Percentiles rank a stretch among this genome's conserved stretches.
phyloP scores from a whole-genome alignment of 35 echinoderm and acorn worm genomes.

The Holothuria glaberrima region DNA sequence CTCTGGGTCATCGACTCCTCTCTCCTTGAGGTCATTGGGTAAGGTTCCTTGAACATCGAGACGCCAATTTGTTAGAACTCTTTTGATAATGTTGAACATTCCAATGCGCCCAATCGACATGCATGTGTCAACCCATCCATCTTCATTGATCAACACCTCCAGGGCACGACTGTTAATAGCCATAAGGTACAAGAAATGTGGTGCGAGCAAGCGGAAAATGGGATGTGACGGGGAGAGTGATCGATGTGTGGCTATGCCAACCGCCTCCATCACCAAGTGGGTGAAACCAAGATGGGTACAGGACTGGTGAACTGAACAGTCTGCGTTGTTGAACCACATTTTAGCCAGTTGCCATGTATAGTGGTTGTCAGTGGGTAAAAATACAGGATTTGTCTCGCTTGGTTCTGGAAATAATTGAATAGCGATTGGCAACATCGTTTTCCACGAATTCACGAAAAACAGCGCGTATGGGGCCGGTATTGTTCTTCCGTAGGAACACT shows the following conservation, averaged over 20 bases:
- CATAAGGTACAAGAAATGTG: too few relatives aligned
- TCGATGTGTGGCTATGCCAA: too few relatives aligned
- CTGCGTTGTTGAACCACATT: constrained; percentile 45
- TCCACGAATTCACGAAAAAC: constrained; percentile 72
- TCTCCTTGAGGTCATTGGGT: too few relatives aligned
- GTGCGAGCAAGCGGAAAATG: too few relatives aligned
- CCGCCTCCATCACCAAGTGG: too few relatives aligned
- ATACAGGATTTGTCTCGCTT: constrained; percentile 69
- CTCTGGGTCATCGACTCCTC: too few relatives aligned
- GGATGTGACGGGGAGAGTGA: too few relatives aligned
- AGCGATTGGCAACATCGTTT: constrained; percentile 70
- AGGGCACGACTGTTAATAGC: too few relatives aligned
- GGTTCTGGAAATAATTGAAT: constrained; percentile 72
- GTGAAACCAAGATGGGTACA: too few relatives aligned
- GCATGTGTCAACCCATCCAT: neutral
- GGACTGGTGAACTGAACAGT: too few relatives aligned
- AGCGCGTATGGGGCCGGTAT: constrained; percentile 52
- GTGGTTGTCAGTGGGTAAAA: constrained; percentile 57
- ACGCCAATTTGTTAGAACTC: too few relatives aligned
- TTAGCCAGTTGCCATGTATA: constrained; percentile 60
- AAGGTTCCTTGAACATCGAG: too few relatives aligned
- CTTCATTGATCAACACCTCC: neutral
- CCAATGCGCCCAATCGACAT: neutral
- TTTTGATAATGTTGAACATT: neutral
- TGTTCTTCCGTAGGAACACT: constrained; percentile 59